Evolutionary conservation across 2,797 vertebrate genomes (phyloP), one percentile per base, ranked within the genome.

Genomic region (Vipera latastei): DNA sequence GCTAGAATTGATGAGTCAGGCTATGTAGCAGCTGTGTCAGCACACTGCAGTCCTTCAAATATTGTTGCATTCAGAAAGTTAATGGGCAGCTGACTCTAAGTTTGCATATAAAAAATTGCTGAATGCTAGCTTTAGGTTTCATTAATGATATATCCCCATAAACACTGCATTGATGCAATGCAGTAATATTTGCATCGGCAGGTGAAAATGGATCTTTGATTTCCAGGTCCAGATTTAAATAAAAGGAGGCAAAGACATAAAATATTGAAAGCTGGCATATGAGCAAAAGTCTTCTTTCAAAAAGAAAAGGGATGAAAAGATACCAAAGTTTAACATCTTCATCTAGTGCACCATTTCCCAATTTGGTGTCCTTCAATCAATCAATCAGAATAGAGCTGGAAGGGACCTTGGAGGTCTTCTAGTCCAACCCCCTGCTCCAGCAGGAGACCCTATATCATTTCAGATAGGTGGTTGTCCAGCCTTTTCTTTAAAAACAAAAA

Each of bases 171-270:
- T 92, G 0, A 0, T 61, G 90, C 95, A 96, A 95, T 95, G 91
- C 16, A 94, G 94, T 90, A 78, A 83, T 89, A 53, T 88, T 88
- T 28, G 51, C 26, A 88, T 6, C 7, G 16, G 28, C 92, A 96
- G 95, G 94, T 96, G 93, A 97, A 95, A 94, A 89, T 0, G 0
- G 92, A 93, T 6, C 92, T 93, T 91, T 94, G 95, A 94, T 94
- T 96, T 95, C 94, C 94, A 96, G 91, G 92, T 63, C 94, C 95
- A 94, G 94, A 94, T 90, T 87, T 16, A 96, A 95, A 96, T 95
- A 94, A 96, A 96, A 96, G 94, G 91, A 4, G 59, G 94, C 92
- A 96, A 94, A 95, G 93, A 85, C 93, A 95, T 96, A 94, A 95
- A 94, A 92, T 69, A 88, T 53, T 63, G 88, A 88, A 69, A 86